Conservation (phyloP, 2,113 vertebrate species). For the Pontoporia blainvillei region DNA sequence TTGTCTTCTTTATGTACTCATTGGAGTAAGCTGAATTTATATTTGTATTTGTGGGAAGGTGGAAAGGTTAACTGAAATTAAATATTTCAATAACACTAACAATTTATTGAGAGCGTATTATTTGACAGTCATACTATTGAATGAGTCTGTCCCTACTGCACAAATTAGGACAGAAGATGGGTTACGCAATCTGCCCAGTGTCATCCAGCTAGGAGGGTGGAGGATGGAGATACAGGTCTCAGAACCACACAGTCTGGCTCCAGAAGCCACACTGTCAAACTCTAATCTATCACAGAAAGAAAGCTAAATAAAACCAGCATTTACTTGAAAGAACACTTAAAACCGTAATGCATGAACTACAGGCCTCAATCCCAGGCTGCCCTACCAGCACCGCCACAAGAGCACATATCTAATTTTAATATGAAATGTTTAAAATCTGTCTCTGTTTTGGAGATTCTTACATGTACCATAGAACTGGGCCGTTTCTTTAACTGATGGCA, state of each 20-base stretch:
- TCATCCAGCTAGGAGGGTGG: neutral
- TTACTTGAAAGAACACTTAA: conserved; percentile 24
- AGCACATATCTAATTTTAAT: neutral
- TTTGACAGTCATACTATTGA: neutral
- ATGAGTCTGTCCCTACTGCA: neutral
- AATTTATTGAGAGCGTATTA: neutral
- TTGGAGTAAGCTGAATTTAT: neutral
- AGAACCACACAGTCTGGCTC: neutral
- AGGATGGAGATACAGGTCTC: neutral
- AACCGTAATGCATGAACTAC: neutral
- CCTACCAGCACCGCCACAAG: too few species aligned
- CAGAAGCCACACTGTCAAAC: neutral
- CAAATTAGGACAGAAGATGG: neutral
- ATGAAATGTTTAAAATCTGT: neutral
- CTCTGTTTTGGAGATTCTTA: neutral
- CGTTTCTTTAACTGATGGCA: neutral
- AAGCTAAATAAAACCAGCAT: neutral
- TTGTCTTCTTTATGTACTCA: neutral
- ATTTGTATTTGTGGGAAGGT: neutral
- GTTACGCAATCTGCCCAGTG: neutral
- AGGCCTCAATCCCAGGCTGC: neutral
- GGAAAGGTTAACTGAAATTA: neutral
- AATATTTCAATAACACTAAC: neutral
- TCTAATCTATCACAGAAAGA: neutral
- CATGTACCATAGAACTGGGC: neutral